Conservation (phyloP, 2,797 vertebrate species). For the Zalophus californianus region DNA sequence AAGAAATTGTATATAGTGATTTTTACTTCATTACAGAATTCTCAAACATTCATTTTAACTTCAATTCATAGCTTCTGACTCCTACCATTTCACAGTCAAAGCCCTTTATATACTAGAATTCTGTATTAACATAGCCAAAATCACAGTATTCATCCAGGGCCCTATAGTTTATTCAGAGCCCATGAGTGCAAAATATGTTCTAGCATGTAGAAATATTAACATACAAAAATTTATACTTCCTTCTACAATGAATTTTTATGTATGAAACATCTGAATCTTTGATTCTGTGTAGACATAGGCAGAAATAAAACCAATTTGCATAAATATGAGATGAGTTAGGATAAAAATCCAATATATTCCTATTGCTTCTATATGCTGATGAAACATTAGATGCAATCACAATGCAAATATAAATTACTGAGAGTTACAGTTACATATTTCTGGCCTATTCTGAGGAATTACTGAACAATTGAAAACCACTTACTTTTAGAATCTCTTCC, state of each 20-base stretch:
- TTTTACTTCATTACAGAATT: neutral
- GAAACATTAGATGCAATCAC: neutral
- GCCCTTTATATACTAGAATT: neutral
- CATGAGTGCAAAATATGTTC: neutral
- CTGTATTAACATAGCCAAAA: neutral
- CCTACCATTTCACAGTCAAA: neutral
- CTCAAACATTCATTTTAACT: neutral
- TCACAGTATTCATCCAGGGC: neutral
- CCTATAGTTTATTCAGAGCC: neutral
- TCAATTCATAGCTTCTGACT: neutral
- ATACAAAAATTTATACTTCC: neutral
- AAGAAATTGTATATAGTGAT: neutral
- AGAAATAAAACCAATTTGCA: slow-evolving; percentile 50
- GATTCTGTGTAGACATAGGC: neutral
- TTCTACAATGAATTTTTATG: neutral
- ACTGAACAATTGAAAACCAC: slow-evolving; percentile 73
- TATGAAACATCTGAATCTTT: neutral
- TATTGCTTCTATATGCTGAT: neutral
- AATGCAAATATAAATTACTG: neutral
- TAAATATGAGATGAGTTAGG: neutral
- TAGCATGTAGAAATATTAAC: neutral
- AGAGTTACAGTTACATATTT: slow-evolving; percentile 33
- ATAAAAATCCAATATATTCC: neutral
- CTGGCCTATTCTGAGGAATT: slow-evolving; percentile 15
- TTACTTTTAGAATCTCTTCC: slow-evolving; percentile 95